phyloP scores from a whole-genome alignment of 2,888 invertebrate species.

The Stenotaenia linearis region DNA sequence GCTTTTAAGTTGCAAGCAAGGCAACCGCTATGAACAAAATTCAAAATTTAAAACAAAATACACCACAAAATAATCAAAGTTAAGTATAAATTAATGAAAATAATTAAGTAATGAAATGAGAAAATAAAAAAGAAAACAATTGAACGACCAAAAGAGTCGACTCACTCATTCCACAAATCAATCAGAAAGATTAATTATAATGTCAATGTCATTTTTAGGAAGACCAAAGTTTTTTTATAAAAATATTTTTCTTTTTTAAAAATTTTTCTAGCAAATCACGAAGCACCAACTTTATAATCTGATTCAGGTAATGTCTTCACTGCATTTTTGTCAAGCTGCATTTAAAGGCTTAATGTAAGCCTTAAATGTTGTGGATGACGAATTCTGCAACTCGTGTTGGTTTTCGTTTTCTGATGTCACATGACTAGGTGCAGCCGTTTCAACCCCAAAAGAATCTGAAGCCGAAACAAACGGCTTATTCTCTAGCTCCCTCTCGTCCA shows the following conservation, averaged over 20 bases:
- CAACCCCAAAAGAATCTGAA: not conserved
- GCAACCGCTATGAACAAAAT: not conserved
- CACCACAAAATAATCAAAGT: not conserved
- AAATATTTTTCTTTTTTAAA: not conserved
- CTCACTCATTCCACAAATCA: not conserved
- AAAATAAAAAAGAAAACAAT: not conserved
- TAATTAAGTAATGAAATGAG: not conserved
- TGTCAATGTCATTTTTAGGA: not conserved
- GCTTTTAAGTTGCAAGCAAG: not conserved
- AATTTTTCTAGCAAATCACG: not conserved
- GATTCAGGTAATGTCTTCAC: not conserved
- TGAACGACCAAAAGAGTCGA: not conserved
- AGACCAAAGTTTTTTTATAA: not conserved
- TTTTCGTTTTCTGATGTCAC: not conserved
- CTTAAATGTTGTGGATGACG: not conserved
- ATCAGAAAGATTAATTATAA: not conserved
- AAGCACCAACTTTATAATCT: not conserved
- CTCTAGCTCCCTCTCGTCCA: slow-evolving; percentile 27
- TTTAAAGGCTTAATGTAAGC: not conserved
- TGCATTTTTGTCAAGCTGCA: not conserved
- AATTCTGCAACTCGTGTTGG: not conserved
- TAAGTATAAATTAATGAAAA: slow-evolving; percentile 19
- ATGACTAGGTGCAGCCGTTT: not conserved
- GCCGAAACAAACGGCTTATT: not conserved
- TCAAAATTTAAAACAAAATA: not conserved